Percentiles rank a stretch among this genome's conserved stretches.
Conservation (phyloP, 2,113 vertebrate genomes). For the Leptosomus discolor region DNA sequence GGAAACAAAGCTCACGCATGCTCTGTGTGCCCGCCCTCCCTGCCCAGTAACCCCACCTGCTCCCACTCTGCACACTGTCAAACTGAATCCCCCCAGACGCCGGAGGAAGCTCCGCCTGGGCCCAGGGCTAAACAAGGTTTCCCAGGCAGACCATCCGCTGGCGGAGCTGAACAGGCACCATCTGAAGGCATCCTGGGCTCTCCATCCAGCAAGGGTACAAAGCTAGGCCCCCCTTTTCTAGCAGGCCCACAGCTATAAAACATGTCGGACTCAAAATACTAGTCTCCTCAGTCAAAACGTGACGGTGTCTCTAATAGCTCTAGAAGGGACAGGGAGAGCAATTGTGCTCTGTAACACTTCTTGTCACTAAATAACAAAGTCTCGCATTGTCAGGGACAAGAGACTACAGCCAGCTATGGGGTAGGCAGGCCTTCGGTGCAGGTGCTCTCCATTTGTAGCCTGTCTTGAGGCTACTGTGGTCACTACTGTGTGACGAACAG, state of each 20-base stretch:
- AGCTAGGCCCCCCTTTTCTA: neutral
- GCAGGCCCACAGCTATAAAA: neutral
- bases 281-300: neutral
- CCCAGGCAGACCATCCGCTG: neutral
- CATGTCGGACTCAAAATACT: neutral
- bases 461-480: neutral
- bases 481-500: neutral
- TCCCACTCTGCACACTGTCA: fast-evolving
- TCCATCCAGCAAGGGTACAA: neutral
- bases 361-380: neutral
- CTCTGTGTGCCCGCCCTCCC: neutral
- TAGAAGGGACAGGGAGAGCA: neutral
- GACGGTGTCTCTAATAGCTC: neutral
- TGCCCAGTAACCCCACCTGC: no score
- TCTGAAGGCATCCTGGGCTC: neutral
- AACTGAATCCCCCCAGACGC: fast-evolving
- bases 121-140: neutral
- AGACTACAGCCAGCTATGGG: fast-evolving
- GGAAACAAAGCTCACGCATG: fast-evolving
- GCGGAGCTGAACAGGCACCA: neutral
- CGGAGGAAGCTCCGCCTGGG: neutral
- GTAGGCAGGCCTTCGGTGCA: neutral
- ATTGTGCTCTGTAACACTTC: neutral
- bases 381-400: neutral
- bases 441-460: neutral